Conservation (phyloP, 2,113 vertebrate genomes). For the Serilophus lunatus region DNA sequence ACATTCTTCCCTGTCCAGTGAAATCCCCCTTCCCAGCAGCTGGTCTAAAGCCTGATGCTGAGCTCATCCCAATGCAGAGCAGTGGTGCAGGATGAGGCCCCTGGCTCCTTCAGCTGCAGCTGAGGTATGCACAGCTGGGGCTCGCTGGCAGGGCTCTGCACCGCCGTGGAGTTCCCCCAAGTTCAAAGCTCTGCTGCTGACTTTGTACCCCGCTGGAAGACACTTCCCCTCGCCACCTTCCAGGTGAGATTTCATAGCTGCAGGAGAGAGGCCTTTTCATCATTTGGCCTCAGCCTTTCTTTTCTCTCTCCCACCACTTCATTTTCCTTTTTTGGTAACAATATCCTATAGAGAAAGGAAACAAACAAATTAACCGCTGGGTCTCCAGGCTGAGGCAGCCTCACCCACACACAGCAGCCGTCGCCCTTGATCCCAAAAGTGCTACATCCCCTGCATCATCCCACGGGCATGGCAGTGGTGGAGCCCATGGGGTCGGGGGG, state of each 20-base stretch:
- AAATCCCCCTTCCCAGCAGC: background rate
- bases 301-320: background rate
- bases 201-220: constrained; percentile 57
- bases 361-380: background rate
- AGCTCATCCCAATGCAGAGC: fast-evolving
- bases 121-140: constrained; percentile 58
- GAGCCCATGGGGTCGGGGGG: background rate
- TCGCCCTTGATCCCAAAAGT: background rate
- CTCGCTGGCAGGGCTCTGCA: constrained; percentile 4
- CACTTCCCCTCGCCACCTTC: constrained; percentile 41
- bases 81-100: background rate
- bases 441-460: background rate
- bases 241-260: constrained; percentile 55
- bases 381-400: background rate
- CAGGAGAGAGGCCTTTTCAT: constrained; percentile 46
- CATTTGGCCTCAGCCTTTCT: background rate
- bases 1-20: fast-evolving
- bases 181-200: constrained; percentile 61
- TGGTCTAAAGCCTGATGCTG: fast-evolving
- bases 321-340: constrained; percentile 44
- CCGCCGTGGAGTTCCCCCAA: constrained; percentile 29
- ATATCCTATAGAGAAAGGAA: constrained; percentile 36
- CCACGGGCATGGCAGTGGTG: fast-evolving
- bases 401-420: background rate
- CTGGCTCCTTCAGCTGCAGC: constrained; percentile 21